phyloP scores from a whole-genome alignment of 2,888 invertebrate genomes.

The Sphaerophoria rueppellii region DNA sequence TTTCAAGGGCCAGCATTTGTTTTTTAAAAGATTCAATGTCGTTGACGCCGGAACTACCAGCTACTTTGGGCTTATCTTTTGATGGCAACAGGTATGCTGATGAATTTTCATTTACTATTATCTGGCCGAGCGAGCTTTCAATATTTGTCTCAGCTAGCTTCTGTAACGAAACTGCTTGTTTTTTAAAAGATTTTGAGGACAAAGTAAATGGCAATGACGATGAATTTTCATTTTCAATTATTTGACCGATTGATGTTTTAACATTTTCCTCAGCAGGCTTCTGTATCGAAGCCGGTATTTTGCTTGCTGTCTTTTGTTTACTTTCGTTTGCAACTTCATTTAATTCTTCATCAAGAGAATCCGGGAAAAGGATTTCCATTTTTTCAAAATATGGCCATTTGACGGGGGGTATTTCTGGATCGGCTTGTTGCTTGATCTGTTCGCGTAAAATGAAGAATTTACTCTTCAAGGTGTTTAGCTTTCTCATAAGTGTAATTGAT shows the following conservation, averaged over 20 bases:
- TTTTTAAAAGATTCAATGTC: constrained; percentile 27
- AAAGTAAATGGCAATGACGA: too few species aligned
- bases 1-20: constrained; percentile 43
- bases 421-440: constrained; percentile 8
- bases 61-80: too few species aligned
- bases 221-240: too few species aligned
- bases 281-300: too few species aligned
- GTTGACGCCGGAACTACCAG: background rate
- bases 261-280: too few species aligned
- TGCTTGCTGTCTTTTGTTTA: too few species aligned
- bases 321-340: too few species aligned
- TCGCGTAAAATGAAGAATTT: constrained; percentile 30
- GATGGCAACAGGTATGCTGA: background rate
- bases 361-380: constrained; percentile 52
- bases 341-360: background rate
- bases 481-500: constrained; percentile 49
- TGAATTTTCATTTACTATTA: background rate
- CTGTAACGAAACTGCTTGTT: too few species aligned
- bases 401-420: background rate
- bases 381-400: constrained; percentile 59
- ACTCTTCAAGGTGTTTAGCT: constrained; percentile 54
- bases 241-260: too few species aligned
- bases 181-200: too few species aligned
- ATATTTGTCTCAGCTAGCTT: too few species aligned
- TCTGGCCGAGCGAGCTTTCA: background rate